Percentiles rank a stretch among this genome's conserved stretches.
These are phyloP conservation scores for Rambutsinella grinnellia DNA, from an alignment of 2,888 invertebrate genomes.

Conservation along the genomic window DNA sequence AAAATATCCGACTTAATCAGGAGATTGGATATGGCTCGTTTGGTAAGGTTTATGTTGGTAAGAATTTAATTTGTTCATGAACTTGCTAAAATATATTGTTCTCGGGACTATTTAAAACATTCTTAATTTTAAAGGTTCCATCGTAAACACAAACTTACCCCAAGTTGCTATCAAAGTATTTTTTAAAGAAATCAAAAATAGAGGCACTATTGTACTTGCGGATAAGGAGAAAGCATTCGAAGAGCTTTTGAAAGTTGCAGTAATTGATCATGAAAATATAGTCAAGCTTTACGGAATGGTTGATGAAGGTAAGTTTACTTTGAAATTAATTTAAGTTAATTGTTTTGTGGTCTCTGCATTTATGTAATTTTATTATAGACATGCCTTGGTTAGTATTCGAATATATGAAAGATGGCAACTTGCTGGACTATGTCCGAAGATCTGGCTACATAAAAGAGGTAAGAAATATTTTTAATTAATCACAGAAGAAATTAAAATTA, in stretches of 20 bases:
- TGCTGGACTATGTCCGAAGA: conserved; percentile 47
- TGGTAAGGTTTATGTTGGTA: conserved; percentile 56
- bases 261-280: conserved; percentile 59
- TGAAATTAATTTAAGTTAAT: background rate
- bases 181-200: conserved; percentile 13
- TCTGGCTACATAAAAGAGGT: conserved; percentile 53
- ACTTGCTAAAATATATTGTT: background rate
- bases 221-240: conserved; percentile 51
- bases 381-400: conserved; percentile 61
- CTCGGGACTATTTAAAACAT: no score
- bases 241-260: conserved; percentile 51
- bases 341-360: background rate
- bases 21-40: conserved; percentile 56
- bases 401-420: conserved; percentile 60
- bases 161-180: conserved; percentile 54
- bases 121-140: conserved; percentile 4
- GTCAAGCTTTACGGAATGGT: conserved; percentile 61
- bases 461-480: background rate
- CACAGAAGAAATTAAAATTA: background rate
- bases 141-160: conserved; percentile 18
- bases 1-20: conserved; percentile 12
- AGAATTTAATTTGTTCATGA: background rate
- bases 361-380: conserved; percentile 20
- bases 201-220: conserved; percentile 4
- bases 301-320: conserved; percentile 41